phyloP scores from a whole-genome alignment of 2,113 vertebrate species.

The Gallinago media region DNA sequence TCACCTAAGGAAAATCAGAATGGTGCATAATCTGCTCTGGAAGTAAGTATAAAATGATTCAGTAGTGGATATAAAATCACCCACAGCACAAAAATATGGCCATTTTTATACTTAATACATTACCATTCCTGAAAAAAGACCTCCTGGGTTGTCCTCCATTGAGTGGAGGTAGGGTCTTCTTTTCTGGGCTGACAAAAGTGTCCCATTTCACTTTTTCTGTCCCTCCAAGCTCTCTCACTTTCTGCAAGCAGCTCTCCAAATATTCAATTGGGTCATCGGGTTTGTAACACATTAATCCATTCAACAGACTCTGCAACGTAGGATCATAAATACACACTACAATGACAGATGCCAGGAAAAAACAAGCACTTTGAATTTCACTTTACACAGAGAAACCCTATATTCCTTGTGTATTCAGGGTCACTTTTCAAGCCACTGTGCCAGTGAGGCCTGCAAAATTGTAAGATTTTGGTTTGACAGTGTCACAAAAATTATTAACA shows the following conservation, averaged over 20 bases:
- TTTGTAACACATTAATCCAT: slow-evolving; percentile 95
- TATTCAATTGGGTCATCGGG: slow-evolving; percentile 97
- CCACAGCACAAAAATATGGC: neutral
- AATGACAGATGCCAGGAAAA: neutral
- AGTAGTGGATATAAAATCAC: neutral
- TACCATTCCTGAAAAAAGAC: slow-evolving; percentile 96
- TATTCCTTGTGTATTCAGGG: neutral
- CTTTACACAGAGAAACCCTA: neutral
- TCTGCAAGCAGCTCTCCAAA: slow-evolving; percentile 93
- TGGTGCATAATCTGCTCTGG: neutral
- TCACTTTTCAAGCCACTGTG: neutral
- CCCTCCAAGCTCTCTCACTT: slow-evolving; percentile 92
- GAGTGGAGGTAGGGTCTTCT: slow-evolving; percentile 92
- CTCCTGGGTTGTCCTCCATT: slow-evolving; percentile 93
- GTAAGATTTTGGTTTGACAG: neutral
- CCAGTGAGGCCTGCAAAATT: neutral
- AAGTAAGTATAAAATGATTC: neutral
- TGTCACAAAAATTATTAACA: neutral
- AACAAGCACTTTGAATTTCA: neutral
- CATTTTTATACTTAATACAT: slow-evolving; percentile 35
- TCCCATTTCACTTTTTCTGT: slow-evolving; percentile 96
- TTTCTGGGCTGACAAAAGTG: slow-evolving; percentile 96
- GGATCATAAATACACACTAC: neutral
- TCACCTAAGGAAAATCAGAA: neutral
- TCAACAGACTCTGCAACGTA: slow-evolving; percentile 91